Evolutionary conservation across 2,113 vertebrate genomes (phyloP), one percentile per base, ranked within the genome.

Genomic region (Xiphophorus couchianus): DNA sequence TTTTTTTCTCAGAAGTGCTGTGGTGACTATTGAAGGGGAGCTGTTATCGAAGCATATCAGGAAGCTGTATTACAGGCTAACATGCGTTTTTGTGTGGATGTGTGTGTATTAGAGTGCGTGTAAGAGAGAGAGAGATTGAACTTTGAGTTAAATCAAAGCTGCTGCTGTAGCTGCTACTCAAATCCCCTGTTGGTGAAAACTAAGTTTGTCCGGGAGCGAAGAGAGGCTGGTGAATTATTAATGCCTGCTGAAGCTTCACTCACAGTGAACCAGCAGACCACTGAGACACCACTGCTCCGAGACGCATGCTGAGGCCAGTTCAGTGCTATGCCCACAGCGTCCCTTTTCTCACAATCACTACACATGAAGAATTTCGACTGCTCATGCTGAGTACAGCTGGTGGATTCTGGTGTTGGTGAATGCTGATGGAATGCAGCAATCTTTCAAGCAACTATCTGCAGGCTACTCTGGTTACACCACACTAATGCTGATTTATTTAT

Each of bases 161-260:
- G 76, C 84, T 61, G 78, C 42, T 84, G 69, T 70, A 75, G 83
- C 81, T 51, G 73, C 86, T 86, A 79, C 80, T 72, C 69, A 66
- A 83, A 81, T 89, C 72, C 88, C 88, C 88, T 71, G 88, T 80
- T 60, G 86, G 82, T 84, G 74, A 88, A 86, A 92, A 87, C 83
- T 81, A 80, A 78, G 88, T 93, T 91, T 93, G 86, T 90, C 87
- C 91, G 76, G 84, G 81, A 90, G 89, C 84, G 85, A 84, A 92
- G 89, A 88, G 81, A 89, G 77, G 71, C 84, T 80, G 62, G 87
- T 92, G 90, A 92, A 91, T 90, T 92, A 91, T 93, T 87, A 91
- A 91, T 88, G 82, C 80, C 88, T 69, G 82, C 85, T 85, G 89
- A 87, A 89, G 84, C 86, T 83, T 83, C 74, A 84, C 74, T 91